Evolutionary conservation across 2,888 invertebrate genomes (phyloP), one percentile per base, ranked within the genome.

Genomic region (Pachliopta kotzebuea): DNA sequence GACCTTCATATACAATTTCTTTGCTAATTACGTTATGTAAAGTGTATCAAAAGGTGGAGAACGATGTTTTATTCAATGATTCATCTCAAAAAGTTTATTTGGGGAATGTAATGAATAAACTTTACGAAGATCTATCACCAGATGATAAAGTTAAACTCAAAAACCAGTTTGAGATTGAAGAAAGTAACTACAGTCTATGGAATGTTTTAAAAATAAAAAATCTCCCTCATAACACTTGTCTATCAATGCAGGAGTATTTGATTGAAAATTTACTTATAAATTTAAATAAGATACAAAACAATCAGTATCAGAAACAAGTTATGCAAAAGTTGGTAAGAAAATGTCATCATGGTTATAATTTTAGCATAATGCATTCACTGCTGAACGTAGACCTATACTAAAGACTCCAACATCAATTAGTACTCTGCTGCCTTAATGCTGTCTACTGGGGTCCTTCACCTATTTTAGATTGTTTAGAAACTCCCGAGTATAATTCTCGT

Each of bases 71-170:
- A 54, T 86, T 89, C 56, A 4, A 42, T 0, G 60, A 73, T 23
- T 86, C 85, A 0, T 87, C 86, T 0, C 90, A 88, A 75, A 71
- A 75, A 69, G 64, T 79, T 0, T 77, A 87, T 50, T 61, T 92
- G 17, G 69, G 71, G 2, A 68, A 75, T 26, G 80, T 80, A 0
- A 75, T 90, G 23, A 69, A 69, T 14, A 71, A 72, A 53, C 66
- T 89, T n/a, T 88, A 84, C 57, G 69, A 78, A 68, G 62, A 62
- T 1, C 70, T 87, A 73, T 66, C 74, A 0, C 67, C 74, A 49
- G 82, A 83, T 17, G 81, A 86, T 24, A 86, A 80, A 73, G 56
- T 75, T 0, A 73, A 69, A 68, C 63, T 89, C 8, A 79, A 76
- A 58, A 79, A 78, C 50, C 73, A 79, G 53, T 82, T 80, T 20